These are phyloP conservation scores for Matsumyia berberina DNA, from an alignment of 2,888 invertebrate species.

Conservation along the genomic window DNA sequence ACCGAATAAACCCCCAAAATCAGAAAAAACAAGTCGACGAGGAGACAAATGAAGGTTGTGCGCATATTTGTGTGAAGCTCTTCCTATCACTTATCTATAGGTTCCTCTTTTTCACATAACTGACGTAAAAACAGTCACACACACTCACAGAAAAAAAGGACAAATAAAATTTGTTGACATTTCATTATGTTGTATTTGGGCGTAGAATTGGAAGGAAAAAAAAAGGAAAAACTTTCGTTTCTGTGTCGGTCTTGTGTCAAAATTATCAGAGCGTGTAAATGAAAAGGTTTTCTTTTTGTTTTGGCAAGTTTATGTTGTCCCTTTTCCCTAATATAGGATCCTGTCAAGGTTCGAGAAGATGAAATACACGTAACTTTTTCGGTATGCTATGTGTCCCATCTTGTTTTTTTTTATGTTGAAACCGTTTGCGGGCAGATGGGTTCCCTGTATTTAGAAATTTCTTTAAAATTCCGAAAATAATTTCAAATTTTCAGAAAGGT, in stretches of 20 bases:
- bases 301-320: conserved; percentile 11
- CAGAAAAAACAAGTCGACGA: not conserved
- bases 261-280: conserved; percentile 16
- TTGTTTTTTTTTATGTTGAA: not conserved
- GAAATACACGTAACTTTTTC: not conserved
- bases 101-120: not conserved
- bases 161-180: conserved; percentile 8
- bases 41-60: conserved; percentile 9
- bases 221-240: not conserved
- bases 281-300: conserved; percentile 7
- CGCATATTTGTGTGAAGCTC: not conserved
- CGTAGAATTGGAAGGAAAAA: not conserved
- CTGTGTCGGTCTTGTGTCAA: conserved; percentile 7
- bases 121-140: not conserved
- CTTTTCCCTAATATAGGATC: not conserved
- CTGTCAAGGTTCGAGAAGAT: not conserved
- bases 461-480: no score
- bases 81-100: not conserved
- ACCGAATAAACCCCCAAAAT: not conserved
- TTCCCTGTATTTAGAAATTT: no score
- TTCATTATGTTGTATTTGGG: conserved; percentile 20
- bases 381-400: not conserved
- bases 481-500: no score
- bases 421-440: no score
- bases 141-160: not conserved